Conservation (phyloP, 1,140 invertebrate genomes). For the Idris sp. region DNA sequence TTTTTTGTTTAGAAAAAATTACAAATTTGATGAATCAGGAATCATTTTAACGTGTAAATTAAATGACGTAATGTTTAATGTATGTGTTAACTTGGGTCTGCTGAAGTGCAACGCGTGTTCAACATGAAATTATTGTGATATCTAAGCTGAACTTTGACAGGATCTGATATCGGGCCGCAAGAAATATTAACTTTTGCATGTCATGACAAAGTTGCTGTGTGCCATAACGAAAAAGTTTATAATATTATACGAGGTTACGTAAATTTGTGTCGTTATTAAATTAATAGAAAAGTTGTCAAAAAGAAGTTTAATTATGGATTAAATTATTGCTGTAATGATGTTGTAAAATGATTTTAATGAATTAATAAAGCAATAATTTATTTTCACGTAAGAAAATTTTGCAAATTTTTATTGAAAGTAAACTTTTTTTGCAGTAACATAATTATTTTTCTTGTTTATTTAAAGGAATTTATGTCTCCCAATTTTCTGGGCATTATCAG, state of each 20-base stretch:
- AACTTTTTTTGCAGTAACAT: too few relatives aligned
- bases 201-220: constrained; percentile 12
- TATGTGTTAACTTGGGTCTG: constrained; percentile 6
- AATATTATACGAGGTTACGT: constrained; percentile 14
- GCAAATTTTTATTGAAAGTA: too few relatives aligned
- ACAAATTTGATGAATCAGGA: constrained; percentile 21
- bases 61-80: constrained; percentile 16
- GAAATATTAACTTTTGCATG: constrained; percentile 30
- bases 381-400: constrained; percentile 20
- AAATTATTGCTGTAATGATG: constrained; percentile 11
- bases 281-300: constrained; percentile 16
- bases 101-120: constrained; percentile 14
- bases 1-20: constrained; percentile 9
- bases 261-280: constrained; percentile 29
- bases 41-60: constrained; percentile 13
- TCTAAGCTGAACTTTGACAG: constrained; percentile 21
- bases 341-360: constrained; percentile 30
- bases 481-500: too few relatives aligned
- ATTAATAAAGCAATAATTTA: constrained; percentile 8
- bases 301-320: constrained; percentile 25
- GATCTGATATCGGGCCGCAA: constrained; percentile 19
- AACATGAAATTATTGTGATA: constrained; percentile 34
- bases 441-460: too few relatives aligned
- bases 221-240: neutral
- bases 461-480: too few relatives aligned